These are phyloP conservation scores for Onychomys torridus DNA, from an alignment of 2,797 vertebrate species.

Conservation along the genomic window DNA sequence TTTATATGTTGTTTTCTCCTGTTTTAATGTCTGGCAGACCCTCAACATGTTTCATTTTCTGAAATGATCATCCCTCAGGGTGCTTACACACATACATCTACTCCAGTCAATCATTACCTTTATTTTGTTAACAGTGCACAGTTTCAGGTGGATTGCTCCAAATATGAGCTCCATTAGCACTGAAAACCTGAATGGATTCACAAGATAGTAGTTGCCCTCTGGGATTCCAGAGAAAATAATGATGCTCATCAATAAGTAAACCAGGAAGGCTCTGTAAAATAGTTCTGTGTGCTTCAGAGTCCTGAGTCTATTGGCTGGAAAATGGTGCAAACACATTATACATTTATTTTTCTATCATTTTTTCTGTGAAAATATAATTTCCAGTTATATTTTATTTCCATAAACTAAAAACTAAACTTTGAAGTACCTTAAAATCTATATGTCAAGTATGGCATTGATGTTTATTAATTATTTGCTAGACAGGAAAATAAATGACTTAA, in stretches of 20 bases:
- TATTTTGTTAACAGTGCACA: neutral
- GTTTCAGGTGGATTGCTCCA: neutral
- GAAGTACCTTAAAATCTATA: neutral
- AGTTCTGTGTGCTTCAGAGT: neutral
- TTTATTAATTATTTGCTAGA: neutral
- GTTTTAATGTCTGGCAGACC: neutral
- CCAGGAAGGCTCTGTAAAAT: neutral
- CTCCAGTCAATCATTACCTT: neutral
- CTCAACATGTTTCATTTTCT: neutral
- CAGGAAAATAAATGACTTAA: neutral
- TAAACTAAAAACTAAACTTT: neutral
- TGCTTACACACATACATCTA: neutral
- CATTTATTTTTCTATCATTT: constrained; percentile 1
- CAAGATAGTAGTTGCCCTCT: neutral
- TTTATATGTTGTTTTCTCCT: neutral
- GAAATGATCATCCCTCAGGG: neutral
- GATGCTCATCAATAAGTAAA: neutral
- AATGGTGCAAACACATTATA: neutral
- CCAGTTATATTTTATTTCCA: neutral
- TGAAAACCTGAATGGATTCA: neutral
- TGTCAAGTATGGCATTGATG: neutral
- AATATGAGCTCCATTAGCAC: neutral
- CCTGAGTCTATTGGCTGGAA: neutral
- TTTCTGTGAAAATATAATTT: neutral
- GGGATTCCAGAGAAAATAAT: neutral